Conservation (phyloP, 2,888 invertebrate genomes). For the Masnerella sp. region DNA sequence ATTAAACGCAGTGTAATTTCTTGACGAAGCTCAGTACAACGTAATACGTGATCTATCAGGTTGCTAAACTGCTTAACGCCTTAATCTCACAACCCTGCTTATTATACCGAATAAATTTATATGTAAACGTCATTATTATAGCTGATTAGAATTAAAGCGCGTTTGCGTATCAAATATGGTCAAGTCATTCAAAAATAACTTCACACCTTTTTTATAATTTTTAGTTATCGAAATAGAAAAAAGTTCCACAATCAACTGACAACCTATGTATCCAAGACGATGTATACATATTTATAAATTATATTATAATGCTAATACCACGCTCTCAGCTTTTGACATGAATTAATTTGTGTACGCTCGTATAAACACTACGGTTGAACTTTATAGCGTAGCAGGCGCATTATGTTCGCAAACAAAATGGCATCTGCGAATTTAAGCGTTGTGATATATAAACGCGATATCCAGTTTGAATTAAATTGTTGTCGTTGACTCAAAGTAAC, state of each 20-base stretch:
- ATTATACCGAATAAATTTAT: constrained; percentile 32
- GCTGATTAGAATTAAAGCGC: constrained; percentile 10
- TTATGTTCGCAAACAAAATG: constrained; percentile 17
- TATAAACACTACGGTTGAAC: constrained; percentile 4
- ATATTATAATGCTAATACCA: not conserved
- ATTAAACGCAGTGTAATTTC: constrained; percentile 3
- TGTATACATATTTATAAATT: not conserved
- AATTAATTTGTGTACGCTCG: not conserved
- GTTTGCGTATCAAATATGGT: constrained; percentile 2
- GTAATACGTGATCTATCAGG: constrained; percentile 16
- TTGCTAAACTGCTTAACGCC: constrained; percentile 11
- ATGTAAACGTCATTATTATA: constrained; percentile 18
- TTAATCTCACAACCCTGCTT: constrained; percentile 10
- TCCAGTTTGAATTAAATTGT: constrained; percentile 32
- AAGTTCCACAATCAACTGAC: constrained; percentile 1
- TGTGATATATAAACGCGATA: constrained; percentile 19
- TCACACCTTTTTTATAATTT: constrained; percentile 7
- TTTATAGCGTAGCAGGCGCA: constrained; percentile 9
- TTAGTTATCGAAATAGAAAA: too few species aligned
- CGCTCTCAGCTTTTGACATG: not conserved
- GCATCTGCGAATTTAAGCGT: constrained; percentile 8
- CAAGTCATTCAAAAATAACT: constrained; percentile 1
- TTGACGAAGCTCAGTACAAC: constrained; percentile 1
- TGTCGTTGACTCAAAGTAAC: constrained; percentile 25
- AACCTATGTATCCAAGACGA: not conserved